These are phyloP conservation scores for Meloidogyne floridensis DNA, from an alignment of 1,140 invertebrate genomes.

Conservation along the genomic window DNA sequence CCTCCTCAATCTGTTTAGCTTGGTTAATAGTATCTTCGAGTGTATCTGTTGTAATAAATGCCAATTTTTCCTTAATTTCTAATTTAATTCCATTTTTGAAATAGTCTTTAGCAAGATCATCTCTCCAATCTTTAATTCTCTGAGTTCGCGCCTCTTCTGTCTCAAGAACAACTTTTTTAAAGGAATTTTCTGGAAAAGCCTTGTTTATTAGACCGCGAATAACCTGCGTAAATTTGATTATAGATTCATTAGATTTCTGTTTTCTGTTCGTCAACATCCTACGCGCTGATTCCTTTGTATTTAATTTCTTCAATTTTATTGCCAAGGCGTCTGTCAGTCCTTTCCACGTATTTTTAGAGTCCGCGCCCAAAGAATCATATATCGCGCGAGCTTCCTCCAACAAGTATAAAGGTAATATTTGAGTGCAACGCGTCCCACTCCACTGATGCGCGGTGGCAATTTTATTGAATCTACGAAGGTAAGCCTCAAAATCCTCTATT, in stretches of 20 bases:
- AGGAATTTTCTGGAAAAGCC: background rate
- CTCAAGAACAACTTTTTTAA: background rate
- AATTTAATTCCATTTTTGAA: background rate
- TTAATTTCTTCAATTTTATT: background rate
- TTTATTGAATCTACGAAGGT: slow-evolving; percentile 9
- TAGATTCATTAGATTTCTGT: background rate
- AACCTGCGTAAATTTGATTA: background rate
- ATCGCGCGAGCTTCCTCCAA: background rate
- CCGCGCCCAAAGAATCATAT: background rate
- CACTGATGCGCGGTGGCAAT: slow-evolving; percentile 1
- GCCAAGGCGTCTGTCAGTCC: background rate
- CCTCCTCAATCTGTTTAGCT: no score
- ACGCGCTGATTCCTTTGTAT: background rate
- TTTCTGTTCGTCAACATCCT: background rate
- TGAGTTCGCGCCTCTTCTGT: no score
- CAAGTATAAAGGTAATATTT: slow-evolving; percentile 18
- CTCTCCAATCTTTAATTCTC: no score
- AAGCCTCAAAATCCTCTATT: background rate
- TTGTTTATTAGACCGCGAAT: background rate
- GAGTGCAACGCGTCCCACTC: background rate
- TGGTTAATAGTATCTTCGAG: no score
- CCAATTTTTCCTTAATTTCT: slow-evolving; percentile 8
- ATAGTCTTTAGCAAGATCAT: background rate
- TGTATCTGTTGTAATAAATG: no score
- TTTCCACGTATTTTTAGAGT: slow-evolving; percentile 7